phyloP scores from a whole-genome alignment of 1,140 invertebrate species.

The Diplogasteroides magnus region DNA sequence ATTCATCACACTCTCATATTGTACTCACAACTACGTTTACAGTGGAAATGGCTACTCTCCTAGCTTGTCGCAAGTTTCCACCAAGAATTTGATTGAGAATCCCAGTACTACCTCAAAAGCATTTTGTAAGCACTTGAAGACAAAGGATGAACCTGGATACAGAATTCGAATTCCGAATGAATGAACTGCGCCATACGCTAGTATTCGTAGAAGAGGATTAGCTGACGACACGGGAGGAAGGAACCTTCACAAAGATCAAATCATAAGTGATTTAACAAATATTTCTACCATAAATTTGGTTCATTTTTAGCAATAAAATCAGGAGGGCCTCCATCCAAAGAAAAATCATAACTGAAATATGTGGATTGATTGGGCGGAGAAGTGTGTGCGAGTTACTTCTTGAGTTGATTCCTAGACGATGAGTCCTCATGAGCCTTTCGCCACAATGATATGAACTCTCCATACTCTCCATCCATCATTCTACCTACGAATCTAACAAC shows the following conservation, averaged over 20 bases:
- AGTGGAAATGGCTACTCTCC: slow-evolving; percentile 7
- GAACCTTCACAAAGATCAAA: no score
- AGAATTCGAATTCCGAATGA: slow-evolving; percentile 32
- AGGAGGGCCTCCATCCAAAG: slow-evolving; percentile 7
- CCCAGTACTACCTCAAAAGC: slow-evolving; percentile 2
- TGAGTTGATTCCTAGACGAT: neutral
- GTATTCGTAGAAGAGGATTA: neutral
- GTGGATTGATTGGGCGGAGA: neutral
- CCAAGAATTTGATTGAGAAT: slow-evolving; percentile 25
- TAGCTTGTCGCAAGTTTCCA: slow-evolving; percentile 12
- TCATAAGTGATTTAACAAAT: neutral
- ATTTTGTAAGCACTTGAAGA: neutral
- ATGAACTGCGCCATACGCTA: slow-evolving; percentile 10
- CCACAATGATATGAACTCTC: slow-evolving; percentile 13
- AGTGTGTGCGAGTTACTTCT: neutral
- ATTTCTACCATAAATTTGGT: slow-evolving; percentile 11
- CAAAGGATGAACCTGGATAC: slow-evolving; percentile 37
- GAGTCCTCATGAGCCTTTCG: slow-evolving; percentile 5
- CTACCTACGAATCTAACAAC: slow-evolving; percentile 17
- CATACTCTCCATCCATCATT: slow-evolving; percentile 8
- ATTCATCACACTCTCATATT: neutral
- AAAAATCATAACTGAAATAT: slow-evolving; percentile 23
- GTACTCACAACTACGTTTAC: neutral
- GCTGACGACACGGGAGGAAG: neutral
- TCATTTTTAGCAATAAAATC: slow-evolving; percentile 17